Evolutionary conservation across 2,113 vertebrate genomes (phyloP).

Genomic region (Oryzias woworae): DNA sequence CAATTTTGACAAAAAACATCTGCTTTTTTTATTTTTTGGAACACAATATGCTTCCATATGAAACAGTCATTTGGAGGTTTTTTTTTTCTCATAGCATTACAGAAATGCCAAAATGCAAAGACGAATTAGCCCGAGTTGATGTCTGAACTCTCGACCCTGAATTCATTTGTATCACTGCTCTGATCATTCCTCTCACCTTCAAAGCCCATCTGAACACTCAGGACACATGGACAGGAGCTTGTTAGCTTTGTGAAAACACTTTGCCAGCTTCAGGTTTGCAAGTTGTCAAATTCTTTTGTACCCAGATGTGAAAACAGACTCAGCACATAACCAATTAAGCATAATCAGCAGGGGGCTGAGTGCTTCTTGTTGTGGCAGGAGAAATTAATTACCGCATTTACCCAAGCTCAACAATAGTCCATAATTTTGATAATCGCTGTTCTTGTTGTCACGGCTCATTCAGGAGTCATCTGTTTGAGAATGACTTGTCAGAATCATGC

Average conservation of each 20-base stretch:
- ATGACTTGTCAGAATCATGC: conserved; percentile 50
- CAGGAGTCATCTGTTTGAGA: conserved; percentile 43
- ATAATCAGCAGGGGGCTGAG: conserved; percentile 35
- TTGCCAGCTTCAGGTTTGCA: conserved; percentile 31
- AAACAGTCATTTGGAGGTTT: too few species aligned
- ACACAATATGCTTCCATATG: too few species aligned
- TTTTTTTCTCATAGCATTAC: too few species aligned
- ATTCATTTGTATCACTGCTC: background rate
- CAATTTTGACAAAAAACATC: too few species aligned
- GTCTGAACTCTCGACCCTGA: conserved; percentile 15
- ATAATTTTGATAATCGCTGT: conserved; percentile 45
- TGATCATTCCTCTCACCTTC: conserved; percentile 15
- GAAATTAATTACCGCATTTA: conserved; percentile 53
- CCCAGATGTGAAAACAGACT: conserved; percentile 42
- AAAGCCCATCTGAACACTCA: conserved; percentile 20
- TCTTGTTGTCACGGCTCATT: conserved; percentile 45
- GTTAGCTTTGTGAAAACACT: conserved; percentile 30
- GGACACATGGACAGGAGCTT: conserved; percentile 14
- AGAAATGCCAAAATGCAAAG: too few species aligned
- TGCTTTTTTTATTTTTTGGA: too few species aligned
- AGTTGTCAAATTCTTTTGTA: conserved; percentile 50
- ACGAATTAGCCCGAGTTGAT: too few species aligned
- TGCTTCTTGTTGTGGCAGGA: conserved; percentile 36
- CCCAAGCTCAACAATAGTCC: conserved; percentile 52
- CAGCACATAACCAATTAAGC: conserved; percentile 41